Base-by-base conservation (phyloP, 2,888 invertebrate genomes). In the Pristionchus maxplancki region DNA sequence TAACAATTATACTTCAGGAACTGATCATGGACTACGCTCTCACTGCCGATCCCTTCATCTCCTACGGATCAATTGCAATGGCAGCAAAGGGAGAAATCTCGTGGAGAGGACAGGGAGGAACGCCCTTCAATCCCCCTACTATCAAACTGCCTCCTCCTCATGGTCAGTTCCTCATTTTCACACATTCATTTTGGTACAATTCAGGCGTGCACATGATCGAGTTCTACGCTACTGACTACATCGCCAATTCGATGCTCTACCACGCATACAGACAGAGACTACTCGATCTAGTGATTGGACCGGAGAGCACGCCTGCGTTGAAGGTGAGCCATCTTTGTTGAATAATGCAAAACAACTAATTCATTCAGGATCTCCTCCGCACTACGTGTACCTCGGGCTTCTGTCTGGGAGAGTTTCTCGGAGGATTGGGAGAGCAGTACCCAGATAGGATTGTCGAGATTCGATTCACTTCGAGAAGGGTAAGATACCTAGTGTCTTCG, bases 201-300 rank as follows among this genome's bases (percentile, higher is more conserved):
- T 88, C 62, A 93, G 93, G 93, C 6, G 93, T 93, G 0, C 94
- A 94, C 89, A 94, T 94, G 94, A 91, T 93, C 74, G 94, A 94
- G 88, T 94, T 94, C 90, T 94, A 91, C 89, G 94, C 94, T 28
- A 93, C 93, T 31, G 93, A 94, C 89, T 94, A 94, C 90, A 90
- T 93, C 58, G 94, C 94, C 83, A 94, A 94, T 87, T 94, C 94
- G 13, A 93, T 94, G 93, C 91, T 94, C 13, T 94, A 94, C 82
- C 94, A 94, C 87, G 94, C 94, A 4, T 94, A 91, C 83, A 90
- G 90, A 50, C 94, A 94, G 84, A 90, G 93, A 40, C 93, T 93
- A 62, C 91, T 94, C 89, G 94, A 94, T 85, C 91, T 94, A 13
- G 91, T 91, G 15, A 91, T 93, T 31, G 93, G 93, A 13, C 93